These are phyloP conservation scores for Heliconius erato DNA, from an alignment of 2,888 invertebrate species.

Conservation along the genomic window DNA sequence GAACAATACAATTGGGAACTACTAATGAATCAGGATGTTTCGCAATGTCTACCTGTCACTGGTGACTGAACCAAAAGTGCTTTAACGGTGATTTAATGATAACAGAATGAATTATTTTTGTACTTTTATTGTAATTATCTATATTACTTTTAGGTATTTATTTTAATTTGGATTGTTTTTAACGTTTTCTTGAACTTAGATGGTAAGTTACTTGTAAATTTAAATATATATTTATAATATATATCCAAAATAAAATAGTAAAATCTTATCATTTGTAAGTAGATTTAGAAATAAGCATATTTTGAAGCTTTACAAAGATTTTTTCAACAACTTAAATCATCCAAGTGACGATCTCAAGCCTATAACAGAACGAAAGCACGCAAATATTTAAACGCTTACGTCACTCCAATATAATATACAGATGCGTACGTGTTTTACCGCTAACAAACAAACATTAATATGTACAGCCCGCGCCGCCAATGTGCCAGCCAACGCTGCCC, in stretches of 20 bases:
- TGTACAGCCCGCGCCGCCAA: slow-evolving; percentile 82
- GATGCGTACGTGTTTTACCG: slow-evolving; percentile 81
- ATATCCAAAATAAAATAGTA: too few relatives aligned
- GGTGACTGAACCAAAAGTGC: slow-evolving; percentile 55
- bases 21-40: slow-evolving; percentile 75
- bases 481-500: slow-evolving; percentile 83
- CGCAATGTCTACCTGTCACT: slow-evolving; percentile 63
- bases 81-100: slow-evolving; percentile 43
- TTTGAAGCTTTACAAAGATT: too few relatives aligned
- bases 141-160: too few relatives aligned
- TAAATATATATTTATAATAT: too few relatives aligned
- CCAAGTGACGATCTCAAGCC: slow-evolving; percentile 14
- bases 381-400: slow-evolving; percentile 76
- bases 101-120: slow-evolving; percentile 16
- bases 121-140: not conserved
- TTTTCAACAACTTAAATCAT: too few relatives aligned
- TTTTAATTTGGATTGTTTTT: too few relatives aligned
- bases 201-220: too few relatives aligned
- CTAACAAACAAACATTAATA: slow-evolving; percentile 86
- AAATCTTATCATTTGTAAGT: too few relatives aligned
- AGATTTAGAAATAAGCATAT: too few relatives aligned
- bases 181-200: too few relatives aligned
- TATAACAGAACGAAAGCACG: slow-evolving; percentile 57
- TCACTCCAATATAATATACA: slow-evolving; percentile 62
- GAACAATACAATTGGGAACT: slow-evolving; percentile 82